Evolutionary conservation across 2,888 invertebrate genomes (phyloP).

Genomic region (Hirtodrosophila histrioides): DNA sequence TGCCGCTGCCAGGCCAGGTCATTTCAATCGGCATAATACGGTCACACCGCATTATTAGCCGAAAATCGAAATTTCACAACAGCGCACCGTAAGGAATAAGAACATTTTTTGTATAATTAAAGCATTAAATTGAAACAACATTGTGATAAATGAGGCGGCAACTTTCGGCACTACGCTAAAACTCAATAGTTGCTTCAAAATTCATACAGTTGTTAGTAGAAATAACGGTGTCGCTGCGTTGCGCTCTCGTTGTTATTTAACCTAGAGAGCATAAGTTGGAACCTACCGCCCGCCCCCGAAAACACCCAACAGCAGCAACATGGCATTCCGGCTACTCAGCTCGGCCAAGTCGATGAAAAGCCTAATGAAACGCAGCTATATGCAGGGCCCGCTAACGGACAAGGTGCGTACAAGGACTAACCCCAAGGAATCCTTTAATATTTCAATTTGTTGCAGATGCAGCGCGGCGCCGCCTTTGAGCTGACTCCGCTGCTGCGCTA

Average conservation of each 20-base stretch:
- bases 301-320: constrained; percentile 65
- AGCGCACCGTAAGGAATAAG: constrained; percentile 59
- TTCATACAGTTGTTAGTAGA: constrained; percentile 34
- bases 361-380: constrained; percentile 80
- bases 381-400: constrained; percentile 79
- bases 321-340: constrained; percentile 88
- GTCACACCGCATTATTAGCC: constrained; percentile 30
- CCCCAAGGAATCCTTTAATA: not conserved
- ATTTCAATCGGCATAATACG: not conserved
- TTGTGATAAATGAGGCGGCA: constrained; percentile 52
- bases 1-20: constrained; percentile 38
- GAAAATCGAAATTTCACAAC: constrained; percentile 71
- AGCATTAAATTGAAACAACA: constrained; percentile 43
- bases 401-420: constrained; percentile 32
- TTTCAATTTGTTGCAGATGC: constrained; percentile 32
- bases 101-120: constrained; percentile 41
- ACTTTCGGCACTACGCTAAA: constrained; percentile 10
- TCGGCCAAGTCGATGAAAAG: constrained; percentile 87
- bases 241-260: constrained; percentile 67
- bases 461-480: constrained; percentile 54
- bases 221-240: constrained; percentile 34
- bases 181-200: constrained; percentile 38
- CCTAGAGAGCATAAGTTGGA: constrained; percentile 49
- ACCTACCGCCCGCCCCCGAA: constrained; percentile 22
- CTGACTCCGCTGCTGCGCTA: constrained; percentile 74